phyloP scores from a whole-genome alignment of 92 coral and sea anemone species.

The Actinostola sp. region DNA sequence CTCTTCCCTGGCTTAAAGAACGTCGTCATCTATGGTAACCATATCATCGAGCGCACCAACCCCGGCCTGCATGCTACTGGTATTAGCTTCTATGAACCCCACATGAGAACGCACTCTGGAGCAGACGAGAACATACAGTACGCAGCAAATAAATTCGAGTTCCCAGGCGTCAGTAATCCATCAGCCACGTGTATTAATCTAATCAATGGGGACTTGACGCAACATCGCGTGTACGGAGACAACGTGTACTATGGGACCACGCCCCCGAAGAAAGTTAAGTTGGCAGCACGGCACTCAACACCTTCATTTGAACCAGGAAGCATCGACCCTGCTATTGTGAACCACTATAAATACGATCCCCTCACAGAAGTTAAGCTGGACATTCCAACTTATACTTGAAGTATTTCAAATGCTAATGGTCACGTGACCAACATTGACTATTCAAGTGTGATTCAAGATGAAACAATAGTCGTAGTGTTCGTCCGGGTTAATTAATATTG shows the following conservation, averaged over 20 bases:
- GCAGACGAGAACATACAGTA: slow-evolving; percentile 42
- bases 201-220: slow-evolving; percentile 37
- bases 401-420: too few species aligned
- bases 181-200: slow-evolving; percentile 35
- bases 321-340: not conserved
- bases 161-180: slow-evolving; percentile 19
- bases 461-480: too few species aligned
- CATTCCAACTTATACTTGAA: slow-evolving; percentile 26
- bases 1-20: slow-evolving; percentile 35
- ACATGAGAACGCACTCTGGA: slow-evolving; percentile 9
- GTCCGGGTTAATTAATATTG: too few species aligned
- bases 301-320: slow-evolving; percentile 15
- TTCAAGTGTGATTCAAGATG: too few species aligned
- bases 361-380: slow-evolving; percentile 20
- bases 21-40: slow-evolving; percentile 56
- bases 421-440: too few species aligned
- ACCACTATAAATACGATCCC: not conserved
- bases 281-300: slow-evolving; percentile 4
- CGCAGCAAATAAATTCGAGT: slow-evolving; percentile 48
- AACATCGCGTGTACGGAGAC: slow-evolving; percentile 61
- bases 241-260: slow-evolving; percentile 46
- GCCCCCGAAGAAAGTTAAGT: slow-evolving; percentile 13
- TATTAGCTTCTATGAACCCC: slow-evolving; percentile 52
- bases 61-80: slow-evolving; percentile 19
- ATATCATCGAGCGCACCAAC: slow-evolving; percentile 33